Evolutionary conservation across 2,113 vertebrate species (phyloP).

Genomic region (Lonchura striata): DNA sequence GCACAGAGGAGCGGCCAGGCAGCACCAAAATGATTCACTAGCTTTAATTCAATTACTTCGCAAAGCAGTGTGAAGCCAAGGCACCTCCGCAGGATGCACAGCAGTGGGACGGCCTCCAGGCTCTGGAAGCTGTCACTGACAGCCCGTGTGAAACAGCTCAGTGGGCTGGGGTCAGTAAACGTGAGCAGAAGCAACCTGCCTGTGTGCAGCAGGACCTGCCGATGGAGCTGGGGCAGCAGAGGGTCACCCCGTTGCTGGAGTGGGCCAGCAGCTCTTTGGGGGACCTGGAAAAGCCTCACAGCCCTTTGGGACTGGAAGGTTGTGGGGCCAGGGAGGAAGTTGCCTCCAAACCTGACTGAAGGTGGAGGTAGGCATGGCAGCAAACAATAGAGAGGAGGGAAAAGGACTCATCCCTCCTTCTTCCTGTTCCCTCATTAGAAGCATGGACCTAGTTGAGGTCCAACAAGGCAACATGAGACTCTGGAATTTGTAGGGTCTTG

Average conservation of each 20-base stretch:
- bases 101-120: accelerated
- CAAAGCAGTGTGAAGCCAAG: accelerated
- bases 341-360: not conserved
- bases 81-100: not conserved
- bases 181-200: not conserved
- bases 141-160: not conserved
- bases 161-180: not conserved
- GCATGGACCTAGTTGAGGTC: not conserved
- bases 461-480: not conserved
- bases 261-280: no score
- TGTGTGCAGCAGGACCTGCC: accelerated
- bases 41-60: not conserved
- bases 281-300: not conserved
- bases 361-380: not conserved
- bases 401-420: not conserved
- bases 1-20: not conserved
- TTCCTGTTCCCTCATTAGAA: not conserved
- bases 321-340: not conserved
- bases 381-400: not conserved
- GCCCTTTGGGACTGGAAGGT: not conserved
- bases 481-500: not conserved
- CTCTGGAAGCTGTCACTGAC: not conserved
- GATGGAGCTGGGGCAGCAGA: not conserved
- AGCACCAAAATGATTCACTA: not conserved
- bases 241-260: not conserved